Evolutionary conservation across 2,888 invertebrate species (phyloP).

Genomic region (Rugalucina vietnamica): DNA sequence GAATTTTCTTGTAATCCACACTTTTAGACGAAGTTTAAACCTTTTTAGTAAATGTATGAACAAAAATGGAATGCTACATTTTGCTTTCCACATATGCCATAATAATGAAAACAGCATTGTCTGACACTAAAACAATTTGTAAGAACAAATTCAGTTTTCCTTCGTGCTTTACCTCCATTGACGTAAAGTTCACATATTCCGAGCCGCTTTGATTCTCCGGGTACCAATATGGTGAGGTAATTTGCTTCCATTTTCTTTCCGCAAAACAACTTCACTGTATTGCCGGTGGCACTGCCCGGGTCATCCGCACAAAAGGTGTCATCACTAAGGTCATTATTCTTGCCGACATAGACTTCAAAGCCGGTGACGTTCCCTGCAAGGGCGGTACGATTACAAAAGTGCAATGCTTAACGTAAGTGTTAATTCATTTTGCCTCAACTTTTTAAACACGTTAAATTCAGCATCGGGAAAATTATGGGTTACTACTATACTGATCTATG

Average conservation of each 20-base stretch:
- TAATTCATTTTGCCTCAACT: no score
- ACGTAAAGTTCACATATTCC: slow-evolving; percentile 51
- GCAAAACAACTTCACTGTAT: slow-evolving; percentile 40
- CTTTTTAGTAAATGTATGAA: no score
- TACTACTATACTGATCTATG: no score
- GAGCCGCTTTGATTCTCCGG: slow-evolving; percentile 22
- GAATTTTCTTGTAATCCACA: no score
- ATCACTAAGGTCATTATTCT: slow-evolving; percentile 6
- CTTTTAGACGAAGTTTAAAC: no score
- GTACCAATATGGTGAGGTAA: slow-evolving; percentile 40
- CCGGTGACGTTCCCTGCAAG: slow-evolving; percentile 28
- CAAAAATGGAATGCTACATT: no score
- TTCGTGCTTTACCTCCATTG: slow-evolving; percentile 30
- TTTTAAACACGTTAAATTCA: no score
- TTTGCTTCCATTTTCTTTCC: slow-evolving; percentile 11
- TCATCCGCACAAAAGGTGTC: slow-evolving; percentile 9
- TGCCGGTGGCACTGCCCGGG: neutral
- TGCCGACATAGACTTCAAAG: slow-evolving; percentile 46
- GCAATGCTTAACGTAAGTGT: no score
- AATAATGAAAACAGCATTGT: no score
- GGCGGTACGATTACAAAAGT: neutral
- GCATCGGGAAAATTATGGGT: no score
- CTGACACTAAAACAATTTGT: no score
- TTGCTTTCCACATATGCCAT: no score
- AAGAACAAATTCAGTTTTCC: neutral